Base-by-base conservation (phyloP, 37 sponge, comb jelly and placozoan genomes). In the Geodia barretti region DNA sequence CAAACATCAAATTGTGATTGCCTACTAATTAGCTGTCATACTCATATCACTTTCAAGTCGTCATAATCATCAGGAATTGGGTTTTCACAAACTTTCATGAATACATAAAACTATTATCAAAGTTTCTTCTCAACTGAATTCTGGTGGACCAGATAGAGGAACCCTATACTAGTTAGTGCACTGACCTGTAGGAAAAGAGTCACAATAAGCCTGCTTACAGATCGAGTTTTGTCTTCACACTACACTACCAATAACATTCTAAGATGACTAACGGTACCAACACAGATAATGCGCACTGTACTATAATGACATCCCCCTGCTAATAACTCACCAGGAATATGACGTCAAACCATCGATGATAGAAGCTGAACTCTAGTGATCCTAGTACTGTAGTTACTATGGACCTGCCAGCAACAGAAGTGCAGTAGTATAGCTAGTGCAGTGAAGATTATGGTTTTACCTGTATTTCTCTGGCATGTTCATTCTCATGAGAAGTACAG, bases 281-380 rank as follows among this genome's bases (percentile, higher is more conserved):
- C n/a, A n/a, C n/a, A n/a, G n/a, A n/a, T n/a, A n/a, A n/a, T n/a
- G n/a, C n/a, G n/a, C n/a, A n/a, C n/a, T n/a, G n/a, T n/a, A n/a
- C n/a, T n/a, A n/a, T n/a, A n/a, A n/a, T n/a, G n/a, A n/a, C n/a
- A n/a, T n/a, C n/a, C n/a, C n/a, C n/a, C n/a, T n/a, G n/a, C n/a
- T n/a, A n/a, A n/a, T 0, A 1, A 73, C 92, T 76, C 28, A 97
- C 97, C 60, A 98, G 79, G 72, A 98, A 98, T 47, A 98, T 98
- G 79, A 98, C 95, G 87, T 98, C 97, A 69, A 98, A 98, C 99
- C 99, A 98, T 3, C 95, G 77, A 70, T 98, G 99, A 39, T 98
- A 98, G 76, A 98, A 96, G 76, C 92, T 96, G 79, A 98, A 98
- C 37, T 98, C 94, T 17, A 98, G 78, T 25, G 96, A 87, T 28